Conservation (phyloP, 1,140 invertebrate genomes). For the Drosophila chauvacae region DNA sequence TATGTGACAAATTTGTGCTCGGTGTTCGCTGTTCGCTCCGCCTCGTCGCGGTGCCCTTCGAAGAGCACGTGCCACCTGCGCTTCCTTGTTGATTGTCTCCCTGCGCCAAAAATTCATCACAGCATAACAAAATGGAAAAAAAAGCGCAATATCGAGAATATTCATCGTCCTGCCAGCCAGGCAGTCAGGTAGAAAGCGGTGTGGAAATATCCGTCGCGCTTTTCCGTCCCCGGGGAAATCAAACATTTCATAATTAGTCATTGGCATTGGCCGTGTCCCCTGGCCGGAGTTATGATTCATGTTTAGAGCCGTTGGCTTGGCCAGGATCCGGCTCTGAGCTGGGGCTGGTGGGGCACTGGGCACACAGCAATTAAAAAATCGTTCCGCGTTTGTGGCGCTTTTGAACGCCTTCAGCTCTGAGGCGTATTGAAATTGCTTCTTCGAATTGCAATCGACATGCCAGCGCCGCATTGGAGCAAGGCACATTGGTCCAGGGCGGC, state of each 20-base stretch:
- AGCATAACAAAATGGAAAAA: conserved; percentile 42
- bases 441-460: conserved; percentile 72
- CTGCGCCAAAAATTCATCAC: conserved; percentile 57
- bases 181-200: conserved; percentile 48
- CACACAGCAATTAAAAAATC: conserved; percentile 79
- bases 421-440: conserved; percentile 80
- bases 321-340: conserved; percentile 12
- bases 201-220: conserved; percentile 74
- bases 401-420: conserved; percentile 62
- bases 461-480: conserved; percentile 46
- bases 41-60: conserved; percentile 6
- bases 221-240: conserved; percentile 78
- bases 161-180: conserved; percentile 55
- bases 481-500: conserved; percentile 10
- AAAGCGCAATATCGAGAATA: conserved; percentile 64
- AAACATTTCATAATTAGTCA: conserved; percentile 84
- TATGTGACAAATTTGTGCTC: conserved; percentile 51
- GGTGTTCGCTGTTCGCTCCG: background rate
- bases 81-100: conserved; percentile 64
- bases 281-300: conserved; percentile 69
- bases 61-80: conserved; percentile 54
- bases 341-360: conserved; percentile 38
- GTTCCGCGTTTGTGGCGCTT: conserved; percentile 66
- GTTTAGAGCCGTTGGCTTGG: conserved; percentile 50
- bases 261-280: conserved; percentile 69